phyloP scores from a whole-genome alignment of 2,113 vertebrate genomes.

The Colossoma macropomum region DNA sequence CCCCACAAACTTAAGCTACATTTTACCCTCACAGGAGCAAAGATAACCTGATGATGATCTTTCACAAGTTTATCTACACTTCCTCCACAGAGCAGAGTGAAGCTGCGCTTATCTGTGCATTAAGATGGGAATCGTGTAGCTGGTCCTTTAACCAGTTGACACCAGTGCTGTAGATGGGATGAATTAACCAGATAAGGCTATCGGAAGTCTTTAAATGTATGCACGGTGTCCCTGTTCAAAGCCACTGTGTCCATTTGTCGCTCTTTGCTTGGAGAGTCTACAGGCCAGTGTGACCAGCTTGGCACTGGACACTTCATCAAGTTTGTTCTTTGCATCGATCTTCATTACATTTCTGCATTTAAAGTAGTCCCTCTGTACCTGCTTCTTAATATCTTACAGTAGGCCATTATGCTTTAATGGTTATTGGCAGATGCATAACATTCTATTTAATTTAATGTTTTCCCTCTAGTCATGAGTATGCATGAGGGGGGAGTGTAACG shows the following conservation, averaged over 20 bases:
- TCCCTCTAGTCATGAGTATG: constrained; percentile 17
- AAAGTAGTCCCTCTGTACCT: constrained; percentile 1
- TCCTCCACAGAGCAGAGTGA: not conserved
- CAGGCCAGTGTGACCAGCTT: not conserved
- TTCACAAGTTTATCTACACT: not conserved
- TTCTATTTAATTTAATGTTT: constrained; percentile 31
- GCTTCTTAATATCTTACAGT: constrained; percentile 28
- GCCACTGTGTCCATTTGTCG: not conserved
- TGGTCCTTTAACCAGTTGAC: not conserved
- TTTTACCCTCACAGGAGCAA: not conserved
- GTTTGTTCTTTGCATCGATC: constrained; percentile 32
- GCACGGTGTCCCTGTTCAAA: not conserved
- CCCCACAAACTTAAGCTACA: not conserved
- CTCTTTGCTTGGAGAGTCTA: not conserved
- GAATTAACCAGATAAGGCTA: not conserved
- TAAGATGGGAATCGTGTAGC: not conserved
- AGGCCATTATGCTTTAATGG: constrained; percentile 39
- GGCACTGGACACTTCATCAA: not conserved
- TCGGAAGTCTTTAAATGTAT: not conserved
- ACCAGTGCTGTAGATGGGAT: not conserved
- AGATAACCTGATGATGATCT: not conserved
- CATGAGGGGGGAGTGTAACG: constrained; percentile 26
- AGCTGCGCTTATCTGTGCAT: not conserved
- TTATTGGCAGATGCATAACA: constrained; percentile 41
- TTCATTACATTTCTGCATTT: constrained; percentile 42